Base-by-base conservation (phyloP, 2,888 invertebrate genomes). In the Nomada hirtipes region DNA sequence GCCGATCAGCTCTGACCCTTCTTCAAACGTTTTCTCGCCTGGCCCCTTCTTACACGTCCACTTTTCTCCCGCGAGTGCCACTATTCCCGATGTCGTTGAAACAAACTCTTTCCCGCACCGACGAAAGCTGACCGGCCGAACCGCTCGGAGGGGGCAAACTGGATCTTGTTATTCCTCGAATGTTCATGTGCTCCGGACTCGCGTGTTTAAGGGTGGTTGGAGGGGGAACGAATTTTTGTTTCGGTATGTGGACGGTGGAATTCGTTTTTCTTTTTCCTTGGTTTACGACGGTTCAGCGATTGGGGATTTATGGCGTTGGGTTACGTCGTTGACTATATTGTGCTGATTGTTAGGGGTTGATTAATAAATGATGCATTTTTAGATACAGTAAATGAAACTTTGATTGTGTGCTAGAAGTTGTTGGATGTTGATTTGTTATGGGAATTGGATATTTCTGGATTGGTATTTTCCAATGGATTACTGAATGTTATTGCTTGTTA, bases 61-160 rank as follows among this genome's bases (percentile, higher is more conserved):
- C 76, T 81, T 80, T 71, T 87, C 82, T 90, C 90, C 87, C 87
- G 84, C 83, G 89, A 90, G 88, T 86, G 82, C 88, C 80, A 86
- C 90, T 88, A 84, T 82, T 82, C 76, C 73, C 72, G 73, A 82
- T 75, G 77, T 82, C 80, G 76, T 78, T 82, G 79, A 87, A 90
- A 89, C 89, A 88, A 89, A 85, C 88, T 90, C 85, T 64, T 47
- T 64, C 57, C 73, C 55, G 50, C 53, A 50, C 71, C 64, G 70
- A 81, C 55, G 68, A 74, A 73, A 87, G 81, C 60, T 72, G 65
- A 72, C 76, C 74, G 64, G 61, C 47, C 77, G 76, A 72, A 68
- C 72, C 44, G 36, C 20, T n/a, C 20, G 11, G 18, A 18, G 29
- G 63, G 61, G 36, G 1, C 70, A 59, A 79, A 57, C 71, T 15